Conservation (phyloP, 1,140 invertebrate genomes). For the Rhopalosiphum maidis region DNA sequence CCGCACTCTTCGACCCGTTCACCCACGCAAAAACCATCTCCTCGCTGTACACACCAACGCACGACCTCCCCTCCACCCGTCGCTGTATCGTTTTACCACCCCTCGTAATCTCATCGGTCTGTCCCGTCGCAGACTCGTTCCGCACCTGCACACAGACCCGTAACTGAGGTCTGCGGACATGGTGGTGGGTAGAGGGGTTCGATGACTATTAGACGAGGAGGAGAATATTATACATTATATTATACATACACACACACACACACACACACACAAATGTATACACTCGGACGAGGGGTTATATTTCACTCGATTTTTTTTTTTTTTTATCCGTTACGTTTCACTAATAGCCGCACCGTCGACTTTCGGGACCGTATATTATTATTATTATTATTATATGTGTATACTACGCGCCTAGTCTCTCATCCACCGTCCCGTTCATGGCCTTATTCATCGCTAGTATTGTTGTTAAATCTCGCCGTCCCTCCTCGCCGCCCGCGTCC, state of each 20-base stretch:
- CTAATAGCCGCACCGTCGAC: constrained; percentile 33
- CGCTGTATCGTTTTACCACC: background rate
- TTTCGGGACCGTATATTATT: constrained; percentile 24
- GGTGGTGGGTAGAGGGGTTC: background rate
- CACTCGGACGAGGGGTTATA: constrained; percentile 10
- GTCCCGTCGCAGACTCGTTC: constrained; percentile 6
- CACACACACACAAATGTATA: background rate
- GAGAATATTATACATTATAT: background rate
- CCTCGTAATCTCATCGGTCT: background rate
- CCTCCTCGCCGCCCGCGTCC: background rate
- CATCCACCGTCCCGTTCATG: background rate
- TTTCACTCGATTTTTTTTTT: constrained; percentile 34
- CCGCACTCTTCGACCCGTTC: background rate
- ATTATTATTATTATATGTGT: background rate
- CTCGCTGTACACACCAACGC: background rate
- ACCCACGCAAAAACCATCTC: constrained; percentile 11
- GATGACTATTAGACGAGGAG: background rate
- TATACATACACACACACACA: background rate
- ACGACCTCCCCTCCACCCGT: background rate
- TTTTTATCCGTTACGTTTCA: constrained; percentile 40
- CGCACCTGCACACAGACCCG: constrained; percentile 24
- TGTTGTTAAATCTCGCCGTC: constrained; percentile 28
- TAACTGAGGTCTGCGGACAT: background rate
- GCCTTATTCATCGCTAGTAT: background rate
- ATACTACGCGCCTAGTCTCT: background rate